A percentile compares a stretch with the other conserved stretches of the same genome.
Conservation (phyloP, 2,888 invertebrate genomes). For the Dolichopus griseipennis region DNA sequence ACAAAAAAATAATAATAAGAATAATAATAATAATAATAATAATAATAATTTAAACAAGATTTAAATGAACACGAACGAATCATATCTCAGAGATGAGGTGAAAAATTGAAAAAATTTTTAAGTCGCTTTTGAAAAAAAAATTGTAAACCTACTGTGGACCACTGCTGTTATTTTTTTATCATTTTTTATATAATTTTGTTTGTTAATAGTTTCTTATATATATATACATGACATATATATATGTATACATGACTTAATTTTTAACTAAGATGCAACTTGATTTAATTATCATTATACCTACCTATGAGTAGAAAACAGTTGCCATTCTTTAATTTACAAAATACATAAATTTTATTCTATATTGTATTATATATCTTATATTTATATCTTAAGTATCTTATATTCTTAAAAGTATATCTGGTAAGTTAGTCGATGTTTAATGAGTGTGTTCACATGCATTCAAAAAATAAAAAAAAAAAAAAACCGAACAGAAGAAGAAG, state of each 20-base stretch:
- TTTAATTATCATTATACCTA: not conserved
- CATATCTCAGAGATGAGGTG: not conserved
- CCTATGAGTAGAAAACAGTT: not conserved
- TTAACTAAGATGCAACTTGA: conserved; percentile 1
- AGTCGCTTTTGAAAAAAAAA: no score
- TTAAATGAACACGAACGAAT: not conserved
- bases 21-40: not conserved
- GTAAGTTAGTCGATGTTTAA: no score
- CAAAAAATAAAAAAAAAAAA: no score
- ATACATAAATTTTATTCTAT: not conserved
- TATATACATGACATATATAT: no score
- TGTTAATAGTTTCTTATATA: no score
- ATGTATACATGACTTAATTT: not conserved
- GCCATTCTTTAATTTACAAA: not conserved
- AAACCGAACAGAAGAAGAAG: no score
- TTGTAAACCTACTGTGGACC: not conserved
- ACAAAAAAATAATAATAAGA: not conserved
- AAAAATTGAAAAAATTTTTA: not conserved
- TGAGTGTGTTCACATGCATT: no score
- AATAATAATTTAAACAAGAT: not conserved
- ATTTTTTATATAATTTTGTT: no score
- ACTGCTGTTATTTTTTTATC: not conserved
- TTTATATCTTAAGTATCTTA: not conserved
- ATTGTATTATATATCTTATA: not conserved
- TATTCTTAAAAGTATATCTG: not conserved